A percentile compares a stretch with the other conserved stretches of the same genome.
Evolutionary conservation across 2,797 vertebrate genomes (phyloP).

Genomic region (Pempheris klunzingeri): DNA sequence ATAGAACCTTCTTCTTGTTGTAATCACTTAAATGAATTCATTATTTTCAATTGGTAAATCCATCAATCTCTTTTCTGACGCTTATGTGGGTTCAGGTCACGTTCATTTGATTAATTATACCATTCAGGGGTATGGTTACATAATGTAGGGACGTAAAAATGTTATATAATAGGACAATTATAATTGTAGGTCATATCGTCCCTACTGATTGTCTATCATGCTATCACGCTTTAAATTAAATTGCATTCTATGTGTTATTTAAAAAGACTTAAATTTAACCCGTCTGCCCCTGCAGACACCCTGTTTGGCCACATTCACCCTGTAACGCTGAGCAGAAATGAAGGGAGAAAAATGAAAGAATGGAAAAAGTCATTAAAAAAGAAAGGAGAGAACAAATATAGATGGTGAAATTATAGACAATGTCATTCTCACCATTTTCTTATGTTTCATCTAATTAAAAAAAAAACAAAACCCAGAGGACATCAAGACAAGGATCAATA

Average conservation of each 20-base stretch:
- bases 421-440: not conserved
- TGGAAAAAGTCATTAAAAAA: too few species aligned
- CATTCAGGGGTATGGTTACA: not conserved
- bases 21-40: too few species aligned
- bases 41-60: too few species aligned
- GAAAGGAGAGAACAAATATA: too few species aligned
- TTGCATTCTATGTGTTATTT: not conserved
- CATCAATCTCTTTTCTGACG: not conserved
- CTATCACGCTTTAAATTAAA: not conserved
- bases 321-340: not conserved
- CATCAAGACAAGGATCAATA: conserved; percentile 32
- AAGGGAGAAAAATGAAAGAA: not conserved
- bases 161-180: not conserved
- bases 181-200: not conserved
- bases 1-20: too few species aligned
- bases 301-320: too few species aligned
- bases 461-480: not conserved
- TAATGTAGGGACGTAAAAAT: not conserved
- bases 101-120: not conserved
- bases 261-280: conserved; percentile 1
- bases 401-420: too few species aligned
- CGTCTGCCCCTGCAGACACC: not conserved
- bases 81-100: not conserved
- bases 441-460: not conserved
- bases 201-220: not conserved